Evolutionary conservation across 2,113 vertebrate genomes (phyloP).

Genomic region (Petaurus breviceps): DNA sequence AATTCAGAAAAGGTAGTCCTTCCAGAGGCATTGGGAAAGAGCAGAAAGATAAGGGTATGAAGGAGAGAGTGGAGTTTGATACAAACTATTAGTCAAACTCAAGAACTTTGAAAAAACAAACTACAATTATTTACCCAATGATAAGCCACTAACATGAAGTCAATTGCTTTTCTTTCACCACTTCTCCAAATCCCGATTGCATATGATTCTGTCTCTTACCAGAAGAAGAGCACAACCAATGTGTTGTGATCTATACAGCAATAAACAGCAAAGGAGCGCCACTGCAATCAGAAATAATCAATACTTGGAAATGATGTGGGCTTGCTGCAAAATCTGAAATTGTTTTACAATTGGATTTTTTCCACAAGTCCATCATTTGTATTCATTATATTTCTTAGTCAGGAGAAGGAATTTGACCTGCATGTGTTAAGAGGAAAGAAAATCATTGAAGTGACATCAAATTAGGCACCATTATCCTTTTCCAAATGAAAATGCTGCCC

Average conservation of each 20-base stretch:
- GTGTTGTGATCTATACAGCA: slow-evolving; percentile 55
- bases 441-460: slow-evolving; percentile 76
- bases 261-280: slow-evolving; percentile 58
- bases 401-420: slow-evolving; percentile 75
- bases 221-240: slow-evolving; percentile 27
- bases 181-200: background rate
- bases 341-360: slow-evolving; percentile 63
- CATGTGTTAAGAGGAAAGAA: slow-evolving; percentile 72
- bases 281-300: slow-evolving; percentile 66
- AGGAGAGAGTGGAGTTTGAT: slow-evolving; percentile 27
- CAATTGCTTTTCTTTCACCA: slow-evolving; percentile 60
- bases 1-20: background rate
- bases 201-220: slow-evolving; percentile 41
- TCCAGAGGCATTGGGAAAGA: background rate
- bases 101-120: slow-evolving; percentile 48
- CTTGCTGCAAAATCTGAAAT: slow-evolving; percentile 52
- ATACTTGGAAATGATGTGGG: slow-evolving; percentile 52
- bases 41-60: background rate
- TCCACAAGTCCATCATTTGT: slow-evolving; percentile 45
- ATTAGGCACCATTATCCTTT: slow-evolving; percentile 74
- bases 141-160: slow-evolving; percentile 57
- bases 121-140: slow-evolving; percentile 46
- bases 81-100: slow-evolving; percentile 53
- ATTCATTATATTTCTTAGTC: slow-evolving; percentile 51
- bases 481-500: slow-evolving; percentile 65